Conservation (phyloP, 2,888 invertebrate species). For the Osmoderma eremita region DNA sequence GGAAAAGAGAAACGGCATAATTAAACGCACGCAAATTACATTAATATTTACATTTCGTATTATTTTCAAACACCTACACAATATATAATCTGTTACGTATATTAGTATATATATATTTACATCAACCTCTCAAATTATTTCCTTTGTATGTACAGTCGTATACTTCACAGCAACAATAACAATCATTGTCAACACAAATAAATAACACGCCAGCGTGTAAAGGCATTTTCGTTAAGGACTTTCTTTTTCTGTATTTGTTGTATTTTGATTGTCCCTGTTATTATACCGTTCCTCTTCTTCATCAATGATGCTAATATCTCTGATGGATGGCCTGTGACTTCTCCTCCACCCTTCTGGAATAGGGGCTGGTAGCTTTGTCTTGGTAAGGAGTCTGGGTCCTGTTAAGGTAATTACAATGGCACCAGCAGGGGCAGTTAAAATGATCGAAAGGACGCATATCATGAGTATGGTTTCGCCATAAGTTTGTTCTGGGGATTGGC, state of each 20-base stretch:
- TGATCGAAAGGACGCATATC: slow-evolving; percentile 81
- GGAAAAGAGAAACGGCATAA: too few relatives aligned
- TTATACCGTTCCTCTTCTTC: slow-evolving; percentile 73
- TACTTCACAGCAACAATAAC: too few relatives aligned
- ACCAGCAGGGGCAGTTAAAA: slow-evolving; percentile 85
- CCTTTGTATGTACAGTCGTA: too few relatives aligned
- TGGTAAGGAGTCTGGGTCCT: slow-evolving; percentile 80
- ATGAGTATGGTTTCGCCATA: slow-evolving; percentile 80
- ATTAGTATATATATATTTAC: too few relatives aligned
- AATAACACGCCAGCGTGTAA: neutral
- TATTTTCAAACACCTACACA: too few relatives aligned
- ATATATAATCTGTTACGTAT: too few relatives aligned
- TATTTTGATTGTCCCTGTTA: slow-evolving; percentile 31
- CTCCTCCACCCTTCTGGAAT: slow-evolving; percentile 82
- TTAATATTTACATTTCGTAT: too few relatives aligned
- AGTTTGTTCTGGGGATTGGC: slow-evolving; percentile 62
- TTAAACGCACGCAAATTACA: too few relatives aligned
- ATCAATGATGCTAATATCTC: slow-evolving; percentile 88
- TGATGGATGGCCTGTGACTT: slow-evolving; percentile 83
- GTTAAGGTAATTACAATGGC: slow-evolving; percentile 84
- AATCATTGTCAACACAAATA: neutral
- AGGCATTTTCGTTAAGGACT: slow-evolving; percentile 17
- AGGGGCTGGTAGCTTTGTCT: slow-evolving; percentile 76
- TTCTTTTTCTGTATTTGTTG: slow-evolving; percentile 32
- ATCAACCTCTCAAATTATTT: too few relatives aligned